Evolutionary conservation across 1,140 invertebrate species (phyloP).

Genomic region (Pantala flavescens): DNA sequence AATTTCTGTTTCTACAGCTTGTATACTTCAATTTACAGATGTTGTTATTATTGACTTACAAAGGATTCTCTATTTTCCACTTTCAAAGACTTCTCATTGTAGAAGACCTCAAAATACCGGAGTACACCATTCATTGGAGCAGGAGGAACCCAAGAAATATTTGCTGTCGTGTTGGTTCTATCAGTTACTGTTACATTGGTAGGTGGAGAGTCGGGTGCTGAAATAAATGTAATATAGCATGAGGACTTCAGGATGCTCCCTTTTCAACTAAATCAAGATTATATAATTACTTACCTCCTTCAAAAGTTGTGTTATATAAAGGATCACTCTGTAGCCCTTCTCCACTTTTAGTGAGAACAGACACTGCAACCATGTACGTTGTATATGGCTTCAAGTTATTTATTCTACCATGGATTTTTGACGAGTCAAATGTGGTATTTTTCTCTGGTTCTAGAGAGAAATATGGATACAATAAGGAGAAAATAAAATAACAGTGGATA

Average conservation of each 20-base stretch:
- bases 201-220: conserved; percentile 42
- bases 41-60: too few species aligned
- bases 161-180: conserved; percentile 53
- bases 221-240: conserved; percentile 19
- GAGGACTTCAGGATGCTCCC: neutral
- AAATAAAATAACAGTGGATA: neutral
- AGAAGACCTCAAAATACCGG: conserved; percentile 54
- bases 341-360: conserved; percentile 60
- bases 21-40: too few species aligned
- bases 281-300: conserved; percentile 44
- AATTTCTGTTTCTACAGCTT: too few species aligned
- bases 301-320: conserved; percentile 55
- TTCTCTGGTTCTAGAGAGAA: neutral
- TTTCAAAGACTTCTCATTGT: conserved; percentile 29
- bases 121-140: conserved; percentile 59
- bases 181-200: conserved; percentile 44
- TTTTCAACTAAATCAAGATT: neutral
- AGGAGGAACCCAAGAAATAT: conserved; percentile 59
- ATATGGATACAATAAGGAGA: too few species aligned
- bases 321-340: conserved; percentile 57
- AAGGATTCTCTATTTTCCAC: conserved; percentile 25
- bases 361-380: conserved; percentile 61
- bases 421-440: neutral
- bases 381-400: conserved; percentile 58
- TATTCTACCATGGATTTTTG: conserved; percentile 33